A percentile compares a stretch with the other conserved stretches of the same genome.
Evolutionary conservation across 2,797 vertebrate species (phyloP).

Genomic region (Sebastes iracundus): DNA sequence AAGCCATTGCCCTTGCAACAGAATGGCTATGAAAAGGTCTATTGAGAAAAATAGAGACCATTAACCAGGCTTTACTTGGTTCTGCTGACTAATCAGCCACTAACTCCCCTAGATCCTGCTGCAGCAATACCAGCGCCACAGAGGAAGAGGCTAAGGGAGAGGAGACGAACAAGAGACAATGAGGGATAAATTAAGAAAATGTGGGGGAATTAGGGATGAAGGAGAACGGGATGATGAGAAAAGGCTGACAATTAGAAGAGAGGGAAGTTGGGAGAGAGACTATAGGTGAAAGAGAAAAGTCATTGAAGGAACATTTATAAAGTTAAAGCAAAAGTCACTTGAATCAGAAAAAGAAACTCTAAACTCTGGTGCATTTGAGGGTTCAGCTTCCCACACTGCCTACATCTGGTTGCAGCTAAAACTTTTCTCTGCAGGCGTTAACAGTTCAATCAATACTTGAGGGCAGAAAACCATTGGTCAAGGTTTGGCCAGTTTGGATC

Average conservation of each 20-base stretch:
- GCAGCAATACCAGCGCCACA: constrained; percentile 13
- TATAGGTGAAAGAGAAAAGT: neutral
- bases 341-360: neutral
- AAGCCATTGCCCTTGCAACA: too few species aligned
- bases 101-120: constrained; percentile 41
- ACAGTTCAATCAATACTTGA: neutral
- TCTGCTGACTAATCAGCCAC: constrained; percentile 45
- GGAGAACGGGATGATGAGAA: constrained; percentile 8
- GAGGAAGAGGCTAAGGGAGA: constrained; percentile 5
- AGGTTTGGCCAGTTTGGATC: neutral
- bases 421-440: too few species aligned
- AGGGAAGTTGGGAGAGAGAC: neutral
- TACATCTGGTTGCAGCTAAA: neutral
- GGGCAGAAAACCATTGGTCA: neutral
- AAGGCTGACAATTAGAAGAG: neutral
- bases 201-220: constrained; percentile 18
- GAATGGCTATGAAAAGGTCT: too few species aligned
- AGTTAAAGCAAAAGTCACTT: neutral
- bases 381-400: neutral
- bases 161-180: constrained; percentile 10
- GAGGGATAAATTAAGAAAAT: constrained; percentile 27
- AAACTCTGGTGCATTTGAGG: neutral
- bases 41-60: constrained; percentile 31
- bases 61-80: constrained; percentile 38
- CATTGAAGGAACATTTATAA: neutral